Conservation (phyloP, 1,140 invertebrate genomes). For the Harlomillsia oculata region DNA sequence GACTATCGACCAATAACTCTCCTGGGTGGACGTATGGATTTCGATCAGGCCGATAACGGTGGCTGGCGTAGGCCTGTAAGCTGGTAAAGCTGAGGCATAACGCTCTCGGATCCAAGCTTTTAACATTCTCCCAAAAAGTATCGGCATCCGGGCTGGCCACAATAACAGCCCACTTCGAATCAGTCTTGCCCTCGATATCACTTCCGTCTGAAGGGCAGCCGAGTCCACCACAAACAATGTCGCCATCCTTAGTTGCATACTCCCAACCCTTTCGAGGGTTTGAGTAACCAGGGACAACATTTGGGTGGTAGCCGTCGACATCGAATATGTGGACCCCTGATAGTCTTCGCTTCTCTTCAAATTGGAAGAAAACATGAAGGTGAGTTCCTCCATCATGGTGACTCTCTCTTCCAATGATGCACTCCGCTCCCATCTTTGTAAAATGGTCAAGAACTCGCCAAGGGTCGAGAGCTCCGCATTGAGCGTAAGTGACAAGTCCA, state of each 20-base stretch:
- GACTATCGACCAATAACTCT: neutral
- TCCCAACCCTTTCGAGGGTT: neutral
- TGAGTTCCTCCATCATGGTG: slow-evolving; percentile 6
- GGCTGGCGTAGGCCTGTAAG: neutral
- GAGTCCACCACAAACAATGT: slow-evolving; percentile 8
- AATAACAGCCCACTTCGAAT: no score
- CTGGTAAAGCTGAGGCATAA: neutral
- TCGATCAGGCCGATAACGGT: neutral
- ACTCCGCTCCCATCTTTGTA: neutral
- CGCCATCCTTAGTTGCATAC: slow-evolving; percentile 6
- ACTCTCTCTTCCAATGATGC: slow-evolving; percentile 6
- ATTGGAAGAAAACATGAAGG: slow-evolving; percentile 6
- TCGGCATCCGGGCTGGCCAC: no score
- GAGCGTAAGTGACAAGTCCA: neutral
- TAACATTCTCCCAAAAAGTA: neutral
- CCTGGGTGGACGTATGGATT: neutral
- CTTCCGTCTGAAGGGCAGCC: neutral
- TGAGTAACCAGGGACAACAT: neutral
- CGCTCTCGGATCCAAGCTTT: neutral
- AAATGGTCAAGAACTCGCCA: neutral
- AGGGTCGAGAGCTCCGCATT: neutral
- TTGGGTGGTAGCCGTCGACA: slow-evolving; percentile 7
- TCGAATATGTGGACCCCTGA: neutral
- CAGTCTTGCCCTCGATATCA: neutral
- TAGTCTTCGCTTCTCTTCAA: neutral